Conservation (phyloP, 1,140 invertebrate species). For the Littorina saxatilis region DNA sequence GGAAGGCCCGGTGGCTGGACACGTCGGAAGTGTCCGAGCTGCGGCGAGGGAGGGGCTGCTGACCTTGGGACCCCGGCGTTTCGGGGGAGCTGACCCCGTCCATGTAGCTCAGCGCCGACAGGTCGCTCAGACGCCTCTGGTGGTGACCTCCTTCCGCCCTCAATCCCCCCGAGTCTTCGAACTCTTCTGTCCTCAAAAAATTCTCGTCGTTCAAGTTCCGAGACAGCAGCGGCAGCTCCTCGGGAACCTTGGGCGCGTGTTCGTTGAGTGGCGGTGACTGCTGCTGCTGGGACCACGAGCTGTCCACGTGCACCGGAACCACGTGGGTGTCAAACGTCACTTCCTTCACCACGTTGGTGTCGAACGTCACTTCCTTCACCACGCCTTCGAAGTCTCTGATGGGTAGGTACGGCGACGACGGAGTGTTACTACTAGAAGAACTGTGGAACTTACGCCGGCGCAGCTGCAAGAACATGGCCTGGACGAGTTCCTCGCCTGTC, state of each 20-base stretch:
- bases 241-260: background rate
- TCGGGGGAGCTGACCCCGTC: conserved; percentile 18
- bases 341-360: conserved; percentile 23
- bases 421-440: background rate
- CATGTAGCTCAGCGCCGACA: conserved; percentile 9
- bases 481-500: conserved; percentile 25
- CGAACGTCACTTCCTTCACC: conserved; percentile 29
- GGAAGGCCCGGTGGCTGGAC: background rate
- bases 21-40: conserved; percentile 7
- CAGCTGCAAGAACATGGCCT: conserved; percentile 29
- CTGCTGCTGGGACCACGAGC: conserved; percentile 2
- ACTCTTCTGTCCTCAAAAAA: background rate
- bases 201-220: background rate
- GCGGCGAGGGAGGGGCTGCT: background rate
- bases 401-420: background rate
- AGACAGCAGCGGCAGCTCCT: background rate
- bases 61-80: background rate
- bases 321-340: conserved; percentile 36
- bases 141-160: background rate
- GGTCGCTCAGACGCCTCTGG: conserved; percentile 8
- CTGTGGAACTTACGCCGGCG: conserved; percentile 7
- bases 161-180: background rate
- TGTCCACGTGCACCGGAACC: conserved; percentile 27
- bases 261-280: too few relatives aligned
- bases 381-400: background rate